Base-by-base conservation (phyloP, 2,888 invertebrate species). In the Dorcus hopei region DNA sequence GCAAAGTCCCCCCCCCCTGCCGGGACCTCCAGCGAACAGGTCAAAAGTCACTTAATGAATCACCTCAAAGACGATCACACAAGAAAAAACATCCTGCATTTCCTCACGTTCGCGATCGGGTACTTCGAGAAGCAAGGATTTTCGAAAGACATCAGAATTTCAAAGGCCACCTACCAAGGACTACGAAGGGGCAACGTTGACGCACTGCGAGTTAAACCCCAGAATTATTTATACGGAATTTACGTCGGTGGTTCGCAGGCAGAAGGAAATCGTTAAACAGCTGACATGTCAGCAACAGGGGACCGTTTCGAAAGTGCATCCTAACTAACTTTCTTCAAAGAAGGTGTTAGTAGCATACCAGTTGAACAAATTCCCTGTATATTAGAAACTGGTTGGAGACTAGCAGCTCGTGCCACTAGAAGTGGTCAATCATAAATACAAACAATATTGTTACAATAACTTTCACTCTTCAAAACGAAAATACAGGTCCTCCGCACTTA, bases 11-110 rank as follows among this genome's bases (percentile, higher is more conserved):
- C n/a, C n/a, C n/a, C n/a, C n/a, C n/a, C n/a, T n/a, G n/a, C n/a
- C n/a, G n/a, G n/a, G n/a, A n/a, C n/a, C n/a, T n/a, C n/a, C n/a
- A n/a, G 93, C 73, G 95, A 97, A 76, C 98, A 99, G 79, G 95
- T 95, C 38, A 93, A 96, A 78, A 98, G 98, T 0, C 97, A 97
- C 76, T 82, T 99, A 69, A 99, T 99, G 98, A 99, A 99, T 79
- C 97, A 98, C 74, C 82, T 99, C 19, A 99, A 99, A 74, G 97
- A 98, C 74, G 96, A 97, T 75, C 97, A 97, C 79, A 91, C 96
- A 38, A 85, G 90, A 64, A 91, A 93, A 71, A 91, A 91, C 60
- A 91, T 98, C 53, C 82, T 91, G 40, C 95, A 98, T 79, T 93
- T 98, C 77, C 85, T 99, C 6, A 97, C 98, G 73, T 93, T 91